These are phyloP conservation scores for Hemichromis elongatus DNA, from an alignment of 2,113 vertebrate species.

Conservation along the genomic window DNA sequence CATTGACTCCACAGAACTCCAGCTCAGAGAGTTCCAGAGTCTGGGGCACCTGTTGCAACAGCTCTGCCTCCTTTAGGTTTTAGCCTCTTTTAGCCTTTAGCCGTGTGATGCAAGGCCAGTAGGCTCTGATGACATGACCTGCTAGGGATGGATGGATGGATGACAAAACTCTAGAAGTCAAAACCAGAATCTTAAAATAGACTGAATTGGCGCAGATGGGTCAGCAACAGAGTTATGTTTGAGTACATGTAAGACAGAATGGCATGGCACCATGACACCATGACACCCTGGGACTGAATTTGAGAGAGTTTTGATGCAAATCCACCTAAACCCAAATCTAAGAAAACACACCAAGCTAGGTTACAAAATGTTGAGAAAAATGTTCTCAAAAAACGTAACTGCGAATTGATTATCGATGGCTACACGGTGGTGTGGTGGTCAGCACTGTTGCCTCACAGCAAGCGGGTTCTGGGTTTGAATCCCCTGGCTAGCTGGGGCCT, in stretches of 20 bases:
- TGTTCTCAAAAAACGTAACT: neutral
- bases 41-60: neutral
- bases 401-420: neutral
- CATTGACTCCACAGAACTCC: neutral
- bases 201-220: neutral
- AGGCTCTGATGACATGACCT: neutral
- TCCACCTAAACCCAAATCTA: neutral
- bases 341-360: neutral
- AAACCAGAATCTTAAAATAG: neutral
- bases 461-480: neutral
- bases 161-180: neutral
- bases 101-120: neutral
- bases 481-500: neutral
- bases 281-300: neutral
- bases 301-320: neutral
- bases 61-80: neutral
- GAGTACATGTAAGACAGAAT: neutral
- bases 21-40: neutral
- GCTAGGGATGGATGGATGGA: fast-evolving
- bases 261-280: neutral
- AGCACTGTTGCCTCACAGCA: neutral
- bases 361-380: neutral
- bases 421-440: neutral
- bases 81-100: no score
- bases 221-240: neutral